Conservation (phyloP, 2,797 vertebrate genomes). For the Remorina albescens region DNA sequence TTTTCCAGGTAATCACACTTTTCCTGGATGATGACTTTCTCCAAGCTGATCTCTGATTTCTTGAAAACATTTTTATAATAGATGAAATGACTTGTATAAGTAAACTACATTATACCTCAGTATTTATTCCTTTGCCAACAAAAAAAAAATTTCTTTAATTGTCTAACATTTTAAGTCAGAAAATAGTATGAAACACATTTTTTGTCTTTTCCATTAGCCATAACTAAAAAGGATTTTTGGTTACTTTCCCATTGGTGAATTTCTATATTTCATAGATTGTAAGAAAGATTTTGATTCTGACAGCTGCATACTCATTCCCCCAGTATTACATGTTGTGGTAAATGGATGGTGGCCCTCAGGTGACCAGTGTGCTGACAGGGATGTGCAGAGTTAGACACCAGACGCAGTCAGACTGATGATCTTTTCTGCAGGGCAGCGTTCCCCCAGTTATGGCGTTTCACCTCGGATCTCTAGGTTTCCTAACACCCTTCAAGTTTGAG, state of each 20-base stretch:
- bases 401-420: neutral
- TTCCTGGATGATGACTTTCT: neutral
- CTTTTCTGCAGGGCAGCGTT: slow-evolving; percentile 80
- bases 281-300: neutral
- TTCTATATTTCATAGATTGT: too few species aligned
- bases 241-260: too few species aligned
- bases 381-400: neutral
- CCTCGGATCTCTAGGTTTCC: slow-evolving; percentile 87
- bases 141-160: neutral
- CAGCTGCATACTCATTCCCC: neutral
- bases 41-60: neutral
- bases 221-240: too few species aligned
- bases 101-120: neutral
- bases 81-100: neutral
- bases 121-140: neutral
- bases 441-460: slow-evolving; percentile 89
- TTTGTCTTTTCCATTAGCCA: too few species aligned
- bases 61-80: neutral
- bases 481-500: slow-evolving; percentile 88
- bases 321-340: neutral
- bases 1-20: slow-evolving; percentile 84
- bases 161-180: too few species aligned
- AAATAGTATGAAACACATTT: too few species aligned
- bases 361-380: neutral
- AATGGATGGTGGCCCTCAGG: too few species aligned